Evolutionary conservation across 1,140 invertebrate genomes (phyloP), one percentile per base, ranked within the genome.

Genomic region (Aphis craccivora): DNA sequence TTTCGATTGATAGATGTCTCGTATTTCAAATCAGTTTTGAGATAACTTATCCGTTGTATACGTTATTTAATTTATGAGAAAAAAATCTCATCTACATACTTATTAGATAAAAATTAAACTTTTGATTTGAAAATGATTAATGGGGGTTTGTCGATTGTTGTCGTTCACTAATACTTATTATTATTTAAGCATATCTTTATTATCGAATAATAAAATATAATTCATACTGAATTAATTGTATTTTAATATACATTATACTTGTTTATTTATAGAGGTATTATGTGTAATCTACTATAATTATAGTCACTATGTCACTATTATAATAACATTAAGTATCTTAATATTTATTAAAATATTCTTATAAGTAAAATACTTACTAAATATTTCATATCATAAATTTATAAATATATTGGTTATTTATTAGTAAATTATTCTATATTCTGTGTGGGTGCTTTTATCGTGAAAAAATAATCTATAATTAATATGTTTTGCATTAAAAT

Each of bases 101-200:
- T 76, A 76, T 76, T 35, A n/a, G 4, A 76, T 76, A n/a, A 4
- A 76, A 76, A 14, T 76, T 18, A 76, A 76, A 76, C n/a, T 76
- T 76, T 76, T 76, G n/a, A 76, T n/a, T 76, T 76, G 14, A n/a
- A 76, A n/a, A 76, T 76, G 60, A 76, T 76, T 76, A n/a, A 76
- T 35, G n/a, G 14, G n/a, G 14, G 1, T n/a, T 76, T 76, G 14
- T 51, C 48, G 18, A 51, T 45, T 67, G 0, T 18, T 76, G 30
- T n/a, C 6, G n/a, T n/a, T 14, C n/a, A 0, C 4, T 60, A 25
- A n/a, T n/a, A 76, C 30, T 76, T 35, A 76, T n/a, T 35, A 76
- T 76, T 6, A 76, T 76, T 76, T 76, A n/a, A 5, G 5, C 30
- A n/a, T 76, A n/a, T 76, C 0, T 30, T 18, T 76, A 76, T 76